phyloP scores from a whole-genome alignment of 2,797 vertebrate genomes.

The Rousettus madagascariensis region DNA sequence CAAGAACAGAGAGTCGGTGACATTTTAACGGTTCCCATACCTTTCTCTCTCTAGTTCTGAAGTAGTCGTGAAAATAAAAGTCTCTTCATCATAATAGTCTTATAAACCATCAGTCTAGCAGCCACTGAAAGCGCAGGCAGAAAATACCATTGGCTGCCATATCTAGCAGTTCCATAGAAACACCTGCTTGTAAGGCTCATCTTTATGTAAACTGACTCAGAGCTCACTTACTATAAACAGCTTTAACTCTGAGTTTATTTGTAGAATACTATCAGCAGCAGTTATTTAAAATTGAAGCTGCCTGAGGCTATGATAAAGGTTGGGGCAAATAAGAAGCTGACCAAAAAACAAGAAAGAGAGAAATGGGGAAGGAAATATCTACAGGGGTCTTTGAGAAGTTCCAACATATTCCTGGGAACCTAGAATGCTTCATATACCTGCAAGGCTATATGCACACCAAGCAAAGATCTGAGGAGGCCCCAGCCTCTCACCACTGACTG shows the following conservation, averaged over 20 bases:
- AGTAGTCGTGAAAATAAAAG: neutral
- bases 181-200: neutral
- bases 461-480: neutral
- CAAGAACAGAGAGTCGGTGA: neutral
- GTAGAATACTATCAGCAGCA: neutral
- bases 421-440: neutral
- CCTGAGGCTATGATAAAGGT: neutral
- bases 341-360: neutral
- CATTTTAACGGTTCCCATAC: neutral
- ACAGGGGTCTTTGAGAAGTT: neutral
- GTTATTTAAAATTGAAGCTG: neutral
- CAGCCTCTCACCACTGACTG: neutral
- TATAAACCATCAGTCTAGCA: neutral
- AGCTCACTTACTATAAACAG: no score
- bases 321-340: neutral
- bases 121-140: neutral
- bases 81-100: neutral
- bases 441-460: neutral
- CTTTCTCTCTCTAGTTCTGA: neutral
- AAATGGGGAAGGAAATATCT: neutral
- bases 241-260: neutral
- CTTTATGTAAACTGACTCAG: neutral
- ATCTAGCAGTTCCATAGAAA: neutral
- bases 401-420: neutral
- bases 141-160: neutral